phyloP scores from a whole-genome alignment of 2,797 vertebrate species.

The Oreonectes daqikongensis region DNA sequence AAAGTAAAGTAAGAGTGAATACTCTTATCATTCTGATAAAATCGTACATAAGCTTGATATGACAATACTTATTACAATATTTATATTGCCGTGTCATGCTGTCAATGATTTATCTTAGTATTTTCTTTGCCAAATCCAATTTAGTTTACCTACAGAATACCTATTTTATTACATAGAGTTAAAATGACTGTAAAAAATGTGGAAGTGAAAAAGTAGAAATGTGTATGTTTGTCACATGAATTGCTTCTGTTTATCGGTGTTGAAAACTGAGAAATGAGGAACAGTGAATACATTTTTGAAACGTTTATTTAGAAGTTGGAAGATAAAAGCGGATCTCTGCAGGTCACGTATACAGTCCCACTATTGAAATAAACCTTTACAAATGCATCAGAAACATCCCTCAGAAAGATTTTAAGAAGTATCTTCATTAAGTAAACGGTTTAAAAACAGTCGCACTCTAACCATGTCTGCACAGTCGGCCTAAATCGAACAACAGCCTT shows the following conservation, averaged over 20 bases:
- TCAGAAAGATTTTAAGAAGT: slow-evolving; percentile 72
- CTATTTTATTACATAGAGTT: background rate
- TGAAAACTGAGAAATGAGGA: slow-evolving; percentile 1
- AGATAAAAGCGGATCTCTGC: slow-evolving; percentile 51
- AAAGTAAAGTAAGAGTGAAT: no score
- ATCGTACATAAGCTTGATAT: background rate
- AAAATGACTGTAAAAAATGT: background rate
- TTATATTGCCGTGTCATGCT: background rate
- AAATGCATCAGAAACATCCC: slow-evolving; percentile 70
- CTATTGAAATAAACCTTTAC: slow-evolving; percentile 62
- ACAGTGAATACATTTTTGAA: background rate
- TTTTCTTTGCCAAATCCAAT: background rate
- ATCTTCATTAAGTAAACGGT: slow-evolving; percentile 74
- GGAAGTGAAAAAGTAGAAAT: slow-evolving; percentile 5
- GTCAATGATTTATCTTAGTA: no score
- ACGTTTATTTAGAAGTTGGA: slow-evolving; percentile 59
- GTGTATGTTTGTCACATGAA: background rate
- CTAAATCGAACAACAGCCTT: slow-evolving; percentile 35
- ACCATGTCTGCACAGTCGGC: slow-evolving; percentile 53
- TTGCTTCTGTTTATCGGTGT: background rate
- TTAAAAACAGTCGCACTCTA: slow-evolving; percentile 55
- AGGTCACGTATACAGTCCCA: slow-evolving; percentile 54
- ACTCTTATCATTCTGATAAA: background rate
- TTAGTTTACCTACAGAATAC: background rate
- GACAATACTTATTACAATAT: background rate